A percentile compares a stretch with the other conserved stretches of the same genome.
Evolutionary conservation across 2,113 vertebrate genomes (phyloP).

Genomic region (Leucopsar rothschildi): DNA sequence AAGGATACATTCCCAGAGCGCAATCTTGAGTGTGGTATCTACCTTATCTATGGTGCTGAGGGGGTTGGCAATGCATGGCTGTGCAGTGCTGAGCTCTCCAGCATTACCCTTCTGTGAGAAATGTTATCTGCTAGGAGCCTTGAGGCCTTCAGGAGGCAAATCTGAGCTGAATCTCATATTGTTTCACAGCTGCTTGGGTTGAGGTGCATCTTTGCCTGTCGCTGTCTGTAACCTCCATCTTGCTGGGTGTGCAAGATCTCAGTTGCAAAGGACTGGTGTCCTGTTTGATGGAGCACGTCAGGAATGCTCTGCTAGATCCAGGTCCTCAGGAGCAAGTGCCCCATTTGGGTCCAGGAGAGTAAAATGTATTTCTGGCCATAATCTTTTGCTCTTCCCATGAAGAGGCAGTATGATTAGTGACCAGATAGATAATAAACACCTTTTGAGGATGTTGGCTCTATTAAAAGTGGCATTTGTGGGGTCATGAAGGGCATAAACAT

Average conservation of each 20-base stretch:
- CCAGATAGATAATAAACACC: neutral
- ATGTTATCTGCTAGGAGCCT: neutral
- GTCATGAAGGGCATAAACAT: neutral
- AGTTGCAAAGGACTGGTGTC: neutral
- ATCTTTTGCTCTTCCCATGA: neutral
- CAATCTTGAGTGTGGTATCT: neutral
- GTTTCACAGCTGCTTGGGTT: neutral
- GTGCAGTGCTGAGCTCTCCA: neutral
- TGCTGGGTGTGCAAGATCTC: neutral
- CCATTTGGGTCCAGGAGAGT: neutral
- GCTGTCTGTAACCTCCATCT: neutral
- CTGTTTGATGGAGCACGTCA: neutral
- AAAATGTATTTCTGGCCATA: neutral
- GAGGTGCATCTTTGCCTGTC: neutral
- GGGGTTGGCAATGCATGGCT: neutral
- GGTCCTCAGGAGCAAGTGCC: neutral
- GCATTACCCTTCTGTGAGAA: neutral
- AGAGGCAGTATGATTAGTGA: neutral
- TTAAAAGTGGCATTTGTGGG: neutral
- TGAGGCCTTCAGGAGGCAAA: neutral
- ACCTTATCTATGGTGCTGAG: neutral
- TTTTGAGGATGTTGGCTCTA: neutral
- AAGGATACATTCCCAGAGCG: neutral
- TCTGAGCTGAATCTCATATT: neutral
- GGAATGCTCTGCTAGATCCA: fast-evolving